Evolutionary conservation across 64 coral and sea anemone genomes (phyloP).

Genomic region (Montipora foliosa): DNA sequence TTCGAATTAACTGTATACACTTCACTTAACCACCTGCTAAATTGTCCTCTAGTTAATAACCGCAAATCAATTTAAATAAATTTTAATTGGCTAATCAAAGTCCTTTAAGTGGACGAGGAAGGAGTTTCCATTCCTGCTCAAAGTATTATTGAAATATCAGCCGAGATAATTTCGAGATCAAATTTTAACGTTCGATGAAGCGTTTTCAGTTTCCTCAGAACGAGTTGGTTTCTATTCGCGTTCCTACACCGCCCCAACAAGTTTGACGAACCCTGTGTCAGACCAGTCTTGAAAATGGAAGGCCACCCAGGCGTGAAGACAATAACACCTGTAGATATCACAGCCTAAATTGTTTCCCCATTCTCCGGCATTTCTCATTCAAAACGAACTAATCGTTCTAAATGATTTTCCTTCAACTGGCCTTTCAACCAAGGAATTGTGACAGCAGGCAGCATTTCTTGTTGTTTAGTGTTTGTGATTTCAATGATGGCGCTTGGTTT

Average conservation of each 20-base stretch:
- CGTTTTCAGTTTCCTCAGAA: too few species aligned
- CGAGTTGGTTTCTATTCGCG: neutral
- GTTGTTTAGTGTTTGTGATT: too few species aligned
- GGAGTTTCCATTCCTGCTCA: neutral
- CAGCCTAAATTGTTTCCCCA: too few species aligned
- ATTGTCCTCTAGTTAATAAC: neutral
- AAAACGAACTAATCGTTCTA: too few species aligned
- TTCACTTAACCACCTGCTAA: neutral
- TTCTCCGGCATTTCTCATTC: too few species aligned
- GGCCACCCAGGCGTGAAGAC: neutral
- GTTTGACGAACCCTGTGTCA: too few species aligned
- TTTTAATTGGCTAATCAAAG: neutral
- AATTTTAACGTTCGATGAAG: too few species aligned
- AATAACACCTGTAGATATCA: neutral
- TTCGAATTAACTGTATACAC: neutral
- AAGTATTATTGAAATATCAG: neutral
- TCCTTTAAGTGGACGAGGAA: neutral
- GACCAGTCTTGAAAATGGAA: too few species aligned
- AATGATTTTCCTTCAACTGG: too few species aligned
- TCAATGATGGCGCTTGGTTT: too few species aligned
- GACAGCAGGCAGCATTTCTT: too few species aligned
- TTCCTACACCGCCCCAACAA: neutral
- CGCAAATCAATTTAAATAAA: neutral
- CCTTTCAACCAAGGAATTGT: too few species aligned
- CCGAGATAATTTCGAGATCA: neutral